These are phyloP conservation scores for Centropus bengalensis DNA, from an alignment of 2,113 vertebrate genomes.

Conservation along the genomic window DNA sequence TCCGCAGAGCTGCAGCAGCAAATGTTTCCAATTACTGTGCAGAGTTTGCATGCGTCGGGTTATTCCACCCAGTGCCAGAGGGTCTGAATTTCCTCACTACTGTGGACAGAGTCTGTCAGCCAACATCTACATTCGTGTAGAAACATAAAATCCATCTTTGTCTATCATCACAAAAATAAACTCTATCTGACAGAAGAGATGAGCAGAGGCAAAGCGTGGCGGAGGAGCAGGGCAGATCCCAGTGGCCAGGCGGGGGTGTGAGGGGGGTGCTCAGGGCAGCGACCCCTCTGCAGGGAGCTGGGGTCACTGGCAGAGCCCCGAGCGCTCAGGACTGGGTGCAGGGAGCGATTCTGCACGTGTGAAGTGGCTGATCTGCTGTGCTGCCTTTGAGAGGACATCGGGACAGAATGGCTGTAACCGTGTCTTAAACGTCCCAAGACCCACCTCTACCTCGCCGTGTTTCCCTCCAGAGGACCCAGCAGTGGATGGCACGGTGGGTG, in stretches of 20 bases:
- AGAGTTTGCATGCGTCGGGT: neutral
- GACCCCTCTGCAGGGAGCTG: neutral
- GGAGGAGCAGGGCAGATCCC: neutral
- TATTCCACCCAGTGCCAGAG: neutral
- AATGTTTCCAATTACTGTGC: conserved; percentile 52
- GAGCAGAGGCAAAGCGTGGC: neutral
- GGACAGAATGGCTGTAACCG: neutral
- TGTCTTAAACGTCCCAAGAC: neutral
- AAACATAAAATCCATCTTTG: neutral
- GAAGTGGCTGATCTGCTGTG: neutral
- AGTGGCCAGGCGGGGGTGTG: no score
- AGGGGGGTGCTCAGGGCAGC: neutral
- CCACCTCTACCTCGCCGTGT: accelerated
- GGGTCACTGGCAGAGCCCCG: accelerated
- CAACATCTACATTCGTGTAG: neutral
- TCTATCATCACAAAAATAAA: neutral
- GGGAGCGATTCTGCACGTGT: neutral
- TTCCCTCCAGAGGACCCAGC: neutral
- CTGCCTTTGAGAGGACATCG: neutral
- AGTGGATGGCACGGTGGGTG: neutral
- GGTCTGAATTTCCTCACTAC: conserved; percentile 1
- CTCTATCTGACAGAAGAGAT: accelerated
- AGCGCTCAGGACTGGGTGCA: neutral
- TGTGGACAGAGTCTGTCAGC: neutral
- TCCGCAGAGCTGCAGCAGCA: neutral